Evolutionary conservation across 2,113 vertebrate genomes (phyloP).

Genomic region (Aphelocoma coerulescens): DNA sequence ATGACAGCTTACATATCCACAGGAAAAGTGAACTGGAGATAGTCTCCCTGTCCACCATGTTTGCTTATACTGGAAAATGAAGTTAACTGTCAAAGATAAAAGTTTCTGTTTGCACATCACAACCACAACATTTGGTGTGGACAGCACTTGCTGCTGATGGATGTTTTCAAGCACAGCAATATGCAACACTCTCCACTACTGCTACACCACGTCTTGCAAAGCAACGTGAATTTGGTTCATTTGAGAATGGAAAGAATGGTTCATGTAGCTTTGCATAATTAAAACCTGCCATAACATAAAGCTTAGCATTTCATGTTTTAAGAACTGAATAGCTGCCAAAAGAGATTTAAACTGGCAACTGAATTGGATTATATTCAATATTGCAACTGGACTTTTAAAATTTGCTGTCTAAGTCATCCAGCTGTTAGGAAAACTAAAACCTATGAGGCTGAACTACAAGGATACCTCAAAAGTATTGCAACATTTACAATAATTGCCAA

Average conservation of each 20-base stretch:
- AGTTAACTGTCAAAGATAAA: background rate
- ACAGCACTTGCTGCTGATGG: background rate
- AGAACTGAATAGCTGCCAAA: background rate
- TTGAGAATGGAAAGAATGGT: background rate
- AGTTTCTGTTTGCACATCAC: background rate
- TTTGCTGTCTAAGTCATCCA: background rate
- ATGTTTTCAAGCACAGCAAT: background rate
- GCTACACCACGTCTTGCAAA: background rate
- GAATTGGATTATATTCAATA: background rate
- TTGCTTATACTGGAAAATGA: background rate
- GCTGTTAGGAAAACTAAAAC: background rate
- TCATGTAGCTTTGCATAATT: background rate
- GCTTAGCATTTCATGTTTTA: background rate
- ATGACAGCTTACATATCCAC: background rate
- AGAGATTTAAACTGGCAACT: constrained; percentile 24
- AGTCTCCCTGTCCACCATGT: background rate
- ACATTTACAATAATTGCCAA: background rate
- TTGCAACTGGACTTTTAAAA: background rate
- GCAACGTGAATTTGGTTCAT: background rate
- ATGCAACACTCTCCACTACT: background rate
- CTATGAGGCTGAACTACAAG: background rate
- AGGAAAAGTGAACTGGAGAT: background rate
- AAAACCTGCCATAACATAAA: background rate
- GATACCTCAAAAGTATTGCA: background rate
- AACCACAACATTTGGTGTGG: background rate